phyloP scores from a whole-genome alignment of 2,888 invertebrate genomes.

The Meta bourneti region DNA sequence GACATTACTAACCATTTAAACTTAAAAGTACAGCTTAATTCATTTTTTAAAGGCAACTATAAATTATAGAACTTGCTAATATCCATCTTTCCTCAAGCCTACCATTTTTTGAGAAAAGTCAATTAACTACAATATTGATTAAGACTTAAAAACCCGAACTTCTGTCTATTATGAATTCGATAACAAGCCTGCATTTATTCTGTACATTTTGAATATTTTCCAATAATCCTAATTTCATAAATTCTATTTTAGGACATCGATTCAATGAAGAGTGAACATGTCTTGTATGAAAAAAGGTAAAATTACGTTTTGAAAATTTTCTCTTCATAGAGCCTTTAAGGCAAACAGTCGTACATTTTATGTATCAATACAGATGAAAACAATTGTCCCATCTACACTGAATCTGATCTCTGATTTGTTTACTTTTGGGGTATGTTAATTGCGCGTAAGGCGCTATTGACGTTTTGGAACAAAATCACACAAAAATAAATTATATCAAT shows the following conservation, averaged over 20 bases:
- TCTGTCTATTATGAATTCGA: neutral
- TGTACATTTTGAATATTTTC: neutral
- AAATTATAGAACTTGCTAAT: too few species aligned
- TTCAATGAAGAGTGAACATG: neutral
- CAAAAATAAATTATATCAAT: too few species aligned
- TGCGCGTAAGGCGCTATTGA: too few species aligned
- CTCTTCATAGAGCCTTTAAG: neutral
- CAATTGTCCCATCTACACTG: neutral
- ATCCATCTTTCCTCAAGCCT: too few species aligned
- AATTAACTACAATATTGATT: too few species aligned
- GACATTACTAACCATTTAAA: too few species aligned
- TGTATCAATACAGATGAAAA: neutral
- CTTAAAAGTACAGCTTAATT: too few species aligned
- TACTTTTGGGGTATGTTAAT: neutral
- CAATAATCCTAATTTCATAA: neutral
- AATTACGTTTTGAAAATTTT: neutral
- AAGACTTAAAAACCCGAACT: neutral
- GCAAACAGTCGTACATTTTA: neutral
- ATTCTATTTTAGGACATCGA: neutral
- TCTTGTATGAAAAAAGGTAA: slow-evolving; percentile 25
- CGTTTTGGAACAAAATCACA: too few species aligned
- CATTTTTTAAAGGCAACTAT: too few species aligned
- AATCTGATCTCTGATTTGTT: too few species aligned
- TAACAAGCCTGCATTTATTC: neutral
- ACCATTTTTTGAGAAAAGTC: too few species aligned